Conservation (phyloP, 2,113 vertebrate genomes). For the Tenrec ecaudatus region DNA sequence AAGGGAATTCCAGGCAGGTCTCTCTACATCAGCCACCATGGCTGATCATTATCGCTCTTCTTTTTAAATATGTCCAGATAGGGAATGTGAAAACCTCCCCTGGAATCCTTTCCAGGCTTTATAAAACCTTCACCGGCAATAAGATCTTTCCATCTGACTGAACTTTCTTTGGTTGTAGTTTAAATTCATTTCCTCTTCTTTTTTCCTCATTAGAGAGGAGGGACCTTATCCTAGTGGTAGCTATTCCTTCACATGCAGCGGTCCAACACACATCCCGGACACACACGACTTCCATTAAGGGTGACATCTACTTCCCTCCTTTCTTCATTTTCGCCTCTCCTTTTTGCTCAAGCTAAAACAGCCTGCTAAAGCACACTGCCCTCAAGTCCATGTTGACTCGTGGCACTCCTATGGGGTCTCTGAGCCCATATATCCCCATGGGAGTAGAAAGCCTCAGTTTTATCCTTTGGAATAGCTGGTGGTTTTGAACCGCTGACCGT, state of each 20-base stretch:
- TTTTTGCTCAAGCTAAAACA: background rate
- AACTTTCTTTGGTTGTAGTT: constrained; percentile 75
- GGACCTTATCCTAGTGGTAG: background rate
- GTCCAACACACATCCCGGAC: constrained; percentile 43
- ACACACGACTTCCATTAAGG: constrained; percentile 6
- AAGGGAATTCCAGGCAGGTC: constrained; percentile 70
- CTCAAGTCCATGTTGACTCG: no score
- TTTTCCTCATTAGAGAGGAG: constrained; percentile 56
- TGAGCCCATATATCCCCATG: no score
- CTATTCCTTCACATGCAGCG: constrained; percentile 35
- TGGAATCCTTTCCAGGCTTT: constrained; percentile 67
- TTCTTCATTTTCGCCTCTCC: constrained; percentile 1
- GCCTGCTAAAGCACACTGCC: background rate
- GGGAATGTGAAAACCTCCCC: constrained; percentile 66
- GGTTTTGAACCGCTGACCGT: no score
- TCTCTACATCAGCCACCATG: constrained; percentile 54
- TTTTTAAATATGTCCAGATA: constrained; percentile 74
- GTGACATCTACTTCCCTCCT: background rate
- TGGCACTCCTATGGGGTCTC: no score
- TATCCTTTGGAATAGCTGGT: no score
- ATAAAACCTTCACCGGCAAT: constrained; percentile 63
- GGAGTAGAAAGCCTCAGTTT: no score
- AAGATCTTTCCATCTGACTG: constrained; percentile 74
- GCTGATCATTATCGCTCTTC: constrained; percentile 70
- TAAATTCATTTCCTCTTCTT: constrained; percentile 73